Evolutionary conservation across 2,888 invertebrate species (phyloP).

Genomic region (Molorchus minor): DNA sequence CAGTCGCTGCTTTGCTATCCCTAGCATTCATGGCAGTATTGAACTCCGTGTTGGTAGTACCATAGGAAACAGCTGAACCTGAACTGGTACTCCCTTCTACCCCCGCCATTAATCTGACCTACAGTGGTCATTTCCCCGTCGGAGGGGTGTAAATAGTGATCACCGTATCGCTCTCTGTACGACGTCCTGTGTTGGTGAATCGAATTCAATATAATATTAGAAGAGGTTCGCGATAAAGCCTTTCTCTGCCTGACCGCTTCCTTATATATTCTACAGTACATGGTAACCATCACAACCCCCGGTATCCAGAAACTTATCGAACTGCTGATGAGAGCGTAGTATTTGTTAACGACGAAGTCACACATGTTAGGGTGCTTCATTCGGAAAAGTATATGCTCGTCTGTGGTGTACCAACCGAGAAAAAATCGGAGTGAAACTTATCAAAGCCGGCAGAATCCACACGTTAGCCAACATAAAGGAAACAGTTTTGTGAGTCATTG

Average conservation of each 20-base stretch:
- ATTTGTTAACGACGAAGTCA: conserved; percentile 84
- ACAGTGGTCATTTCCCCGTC: conserved; percentile 67
- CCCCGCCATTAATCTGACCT: conserved; percentile 68
- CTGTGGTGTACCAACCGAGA: conserved; percentile 82
- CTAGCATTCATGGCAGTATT: conserved; percentile 60
- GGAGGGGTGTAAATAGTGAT: conserved; percentile 70
- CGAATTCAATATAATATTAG: conserved; percentile 84
- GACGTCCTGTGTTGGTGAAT: conserved; percentile 84
- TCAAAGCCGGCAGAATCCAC: conserved; percentile 91
- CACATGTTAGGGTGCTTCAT: conserved; percentile 77
- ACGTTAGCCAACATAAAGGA: conserved; percentile 86
- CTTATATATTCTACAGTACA: conserved; percentile 86
- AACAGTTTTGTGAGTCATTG: conserved; percentile 86
- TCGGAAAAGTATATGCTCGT: conserved; percentile 67
- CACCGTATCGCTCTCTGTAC: conserved; percentile 62
- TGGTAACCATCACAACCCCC: conserved; percentile 89
- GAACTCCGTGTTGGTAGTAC: conserved; percentile 63
- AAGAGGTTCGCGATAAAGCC: conserved; percentile 84
- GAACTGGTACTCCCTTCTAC: conserved; percentile 70
- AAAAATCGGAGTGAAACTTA: conserved; percentile 96
- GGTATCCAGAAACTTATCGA: conserved; percentile 95
- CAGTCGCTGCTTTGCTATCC: conserved; percentile 73
- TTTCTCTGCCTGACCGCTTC: conserved; percentile 85
- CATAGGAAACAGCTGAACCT: conserved; percentile 64
- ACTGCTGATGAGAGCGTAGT: conserved; percentile 88